Base-by-base conservation (phyloP, 2,797 vertebrate species). In the Mormyrus hasselquistii region DNA sequence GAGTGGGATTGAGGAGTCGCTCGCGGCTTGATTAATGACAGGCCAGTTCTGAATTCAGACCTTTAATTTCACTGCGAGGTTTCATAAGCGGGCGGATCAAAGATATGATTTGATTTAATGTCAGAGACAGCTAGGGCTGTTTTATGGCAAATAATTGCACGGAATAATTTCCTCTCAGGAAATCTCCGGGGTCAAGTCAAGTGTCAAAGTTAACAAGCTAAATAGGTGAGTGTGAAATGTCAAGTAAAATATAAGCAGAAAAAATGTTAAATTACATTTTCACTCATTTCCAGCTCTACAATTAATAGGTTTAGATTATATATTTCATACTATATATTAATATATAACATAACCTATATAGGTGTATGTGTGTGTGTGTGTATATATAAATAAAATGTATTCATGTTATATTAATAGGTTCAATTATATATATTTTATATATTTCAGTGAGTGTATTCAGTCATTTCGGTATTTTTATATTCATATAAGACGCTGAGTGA, bases 81-180 rank as follows among this genome's bases (percentile, higher is more conserved):
- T 90, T 83, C 88, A 94, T 93, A 92, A 93, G 92, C 89, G 91
- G 94, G 94, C 90, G 92, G 94, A 96, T 96, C 95, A 96, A 95
- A 95, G 94, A 93, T 94, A 90, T 92, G 91, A 93, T 89, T 91
- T 94, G 94, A 96, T 95, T 94, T 95, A 95, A 95, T 94, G 92
- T 94, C 90, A 87, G 82, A 41, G 91, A 91, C 73, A 88, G 89
- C 91, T 86, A 82, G 89, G 10, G 62, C 73, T 69, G 57, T 83
- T 89, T 52, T 86, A 86, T 50, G 76, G 87, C 62, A 92, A 92
- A 91, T 88, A 90, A 91, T 69, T 90, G 88, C 88, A 93, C 88
- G 87, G 88, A 53, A 53, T 87, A 88, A 91, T 91, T 86, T 86
- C 85, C 90, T 90, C 92, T 91, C 62, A 92, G 89, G 86, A 82